Conservation (phyloP, 2,888 invertebrate genomes). For the Heliconius hortense region DNA sequence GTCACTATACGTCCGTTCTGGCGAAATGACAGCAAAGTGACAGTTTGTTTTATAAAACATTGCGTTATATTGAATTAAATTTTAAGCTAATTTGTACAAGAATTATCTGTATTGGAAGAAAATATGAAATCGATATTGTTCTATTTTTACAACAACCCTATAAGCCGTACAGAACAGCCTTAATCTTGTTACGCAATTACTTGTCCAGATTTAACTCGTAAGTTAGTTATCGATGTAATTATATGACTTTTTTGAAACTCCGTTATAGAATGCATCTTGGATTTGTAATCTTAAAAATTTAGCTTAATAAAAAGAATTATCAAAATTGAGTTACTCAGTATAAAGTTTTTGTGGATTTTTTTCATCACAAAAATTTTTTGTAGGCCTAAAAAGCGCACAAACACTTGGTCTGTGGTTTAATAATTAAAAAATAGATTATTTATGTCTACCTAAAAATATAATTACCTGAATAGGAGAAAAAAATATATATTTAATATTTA, state of each 20-base stretch:
- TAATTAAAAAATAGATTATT: too few relatives aligned
- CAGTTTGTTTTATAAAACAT: neutral
- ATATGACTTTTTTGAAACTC: neutral
- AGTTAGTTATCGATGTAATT: constrained; percentile 14
- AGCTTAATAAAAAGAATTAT: neutral
- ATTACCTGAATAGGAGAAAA: too few relatives aligned
- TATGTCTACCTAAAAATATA: too few relatives aligned
- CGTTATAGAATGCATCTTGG: neutral
- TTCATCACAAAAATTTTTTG: too few relatives aligned
- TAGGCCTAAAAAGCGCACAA: too few relatives aligned
- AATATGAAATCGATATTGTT: constrained; percentile 20
- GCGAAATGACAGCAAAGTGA: neutral
- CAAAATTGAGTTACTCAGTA: neutral
- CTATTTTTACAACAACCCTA: constrained; percentile 19
- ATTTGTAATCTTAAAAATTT: neutral
- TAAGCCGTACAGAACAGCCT: neutral
- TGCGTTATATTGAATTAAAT: constrained; percentile 10
- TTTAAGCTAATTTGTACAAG: constrained; percentile 13
- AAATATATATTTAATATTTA: too few relatives aligned
- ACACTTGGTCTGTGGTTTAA: too few relatives aligned
- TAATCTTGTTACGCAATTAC: constrained; percentile 26
- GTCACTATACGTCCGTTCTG: neutral
- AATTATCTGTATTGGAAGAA: constrained; percentile 12
- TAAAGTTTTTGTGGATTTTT: too few relatives aligned
- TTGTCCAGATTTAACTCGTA: constrained; percentile 5